Evolutionary conservation across 2,888 invertebrate species (phyloP).

Genomic region (Nomada flava): DNA sequence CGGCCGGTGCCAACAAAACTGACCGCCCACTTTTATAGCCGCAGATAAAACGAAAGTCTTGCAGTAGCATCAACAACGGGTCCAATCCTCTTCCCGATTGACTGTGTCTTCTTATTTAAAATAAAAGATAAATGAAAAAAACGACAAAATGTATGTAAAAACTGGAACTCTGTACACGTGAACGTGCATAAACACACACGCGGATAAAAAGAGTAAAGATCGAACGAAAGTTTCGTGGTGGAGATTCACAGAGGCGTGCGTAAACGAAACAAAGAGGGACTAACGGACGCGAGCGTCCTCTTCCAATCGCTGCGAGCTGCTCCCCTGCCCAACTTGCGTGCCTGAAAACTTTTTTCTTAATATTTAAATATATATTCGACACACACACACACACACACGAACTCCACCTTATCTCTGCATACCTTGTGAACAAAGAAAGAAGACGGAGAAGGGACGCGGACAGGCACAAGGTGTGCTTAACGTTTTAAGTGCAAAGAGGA

Average conservation of each 20-base stretch:
- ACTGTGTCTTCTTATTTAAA: constrained; percentile 48
- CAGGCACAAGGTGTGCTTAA: constrained; percentile 54
- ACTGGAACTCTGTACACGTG: not conserved
- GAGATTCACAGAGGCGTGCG: constrained; percentile 11
- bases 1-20: constrained; percentile 15
- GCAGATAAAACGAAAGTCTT: constrained; percentile 43
- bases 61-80: constrained; percentile 60
- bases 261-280: constrained; percentile 42
- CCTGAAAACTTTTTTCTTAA: constrained; percentile 79
- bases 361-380: constrained; percentile 72
- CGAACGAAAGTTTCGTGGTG: constrained; percentile 21
- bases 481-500: constrained; percentile 40
- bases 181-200: not conserved
- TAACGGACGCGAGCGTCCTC: constrained; percentile 72
- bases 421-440: constrained; percentile 60
- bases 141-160: not conserved
- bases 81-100: constrained; percentile 68
- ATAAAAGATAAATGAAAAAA: constrained; percentile 2
- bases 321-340: constrained; percentile 83
- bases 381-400: constrained; percentile 40
- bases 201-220: not conserved
- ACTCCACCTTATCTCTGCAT: constrained; percentile 72
- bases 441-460: constrained; percentile 40
- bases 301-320: constrained; percentile 83
- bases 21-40: constrained; percentile 34